Evolutionary conservation across 2,797 vertebrate species (phyloP).

Genomic region (Balearica regulorum): DNA sequence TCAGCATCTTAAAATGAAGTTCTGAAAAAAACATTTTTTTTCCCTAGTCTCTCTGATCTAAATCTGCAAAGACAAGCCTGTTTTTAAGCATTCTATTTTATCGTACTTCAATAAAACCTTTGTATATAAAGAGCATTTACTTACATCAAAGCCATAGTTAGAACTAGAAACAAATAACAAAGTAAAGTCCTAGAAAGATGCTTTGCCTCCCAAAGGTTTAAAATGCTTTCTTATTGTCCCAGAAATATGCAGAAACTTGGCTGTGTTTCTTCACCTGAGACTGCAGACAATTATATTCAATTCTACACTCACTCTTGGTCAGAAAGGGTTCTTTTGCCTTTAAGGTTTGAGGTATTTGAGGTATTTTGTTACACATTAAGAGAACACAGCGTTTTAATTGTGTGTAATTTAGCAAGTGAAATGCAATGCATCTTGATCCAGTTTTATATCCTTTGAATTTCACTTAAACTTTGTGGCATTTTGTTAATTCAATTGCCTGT

Average conservation of each 20-base stretch:
- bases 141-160: background rate
- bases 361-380: fast-evolving
- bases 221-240: background rate
- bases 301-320: background rate
- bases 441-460: background rate
- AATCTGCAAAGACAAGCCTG: background rate
- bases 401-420: background rate
- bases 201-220: background rate
- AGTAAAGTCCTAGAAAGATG: background rate
- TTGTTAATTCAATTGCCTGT: background rate
- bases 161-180: background rate
- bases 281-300: background rate
- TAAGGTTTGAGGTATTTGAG: fast-evolving
- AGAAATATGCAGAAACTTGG: background rate
- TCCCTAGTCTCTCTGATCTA: background rate
- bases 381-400: background rate
- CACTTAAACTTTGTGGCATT: background rate
- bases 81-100: background rate
- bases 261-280: background rate
- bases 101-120: background rate
- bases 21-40: background rate
- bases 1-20: background rate
- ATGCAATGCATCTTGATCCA: background rate
- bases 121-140: background rate
- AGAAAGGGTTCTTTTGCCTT: background rate